Evolutionary conservation across 1,140 invertebrate genomes (phyloP).

Genomic region (Scaptomyza montana): DNA sequence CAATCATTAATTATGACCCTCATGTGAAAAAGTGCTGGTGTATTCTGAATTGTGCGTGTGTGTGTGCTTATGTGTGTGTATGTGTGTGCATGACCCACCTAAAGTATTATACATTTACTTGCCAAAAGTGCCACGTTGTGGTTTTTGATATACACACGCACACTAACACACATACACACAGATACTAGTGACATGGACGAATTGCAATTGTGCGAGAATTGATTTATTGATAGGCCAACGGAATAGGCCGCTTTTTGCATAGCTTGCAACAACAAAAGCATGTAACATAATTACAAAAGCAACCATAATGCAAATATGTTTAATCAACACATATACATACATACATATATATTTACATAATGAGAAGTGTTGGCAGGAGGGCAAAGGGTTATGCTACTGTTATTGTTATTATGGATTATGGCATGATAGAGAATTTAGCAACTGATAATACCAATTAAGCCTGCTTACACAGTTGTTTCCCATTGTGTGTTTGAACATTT

Average conservation of each 20-base stretch:
- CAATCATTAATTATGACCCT: slow-evolving; percentile 71
- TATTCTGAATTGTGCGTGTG: not conserved
- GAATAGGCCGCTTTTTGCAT: slow-evolving; percentile 23
- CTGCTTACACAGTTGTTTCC: not conserved
- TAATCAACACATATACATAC: not conserved
- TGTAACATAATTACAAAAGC: slow-evolving; percentile 21
- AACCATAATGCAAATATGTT: not conserved
- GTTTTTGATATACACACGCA: slow-evolving; percentile 43
- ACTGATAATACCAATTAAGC: not conserved
- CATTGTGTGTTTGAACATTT: slow-evolving; percentile 6
- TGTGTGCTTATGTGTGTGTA: slow-evolving; percentile 29
- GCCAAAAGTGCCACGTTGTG: slow-evolving; percentile 78
- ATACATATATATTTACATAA: not conserved
- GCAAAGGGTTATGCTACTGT: too few species aligned
- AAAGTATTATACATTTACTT: slow-evolving; percentile 71
- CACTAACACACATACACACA: slow-evolving; percentile 14
- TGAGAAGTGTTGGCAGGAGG: too few species aligned
- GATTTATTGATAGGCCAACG: slow-evolving; percentile 68
- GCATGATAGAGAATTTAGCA: not conserved
- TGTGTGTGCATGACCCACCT: slow-evolving; percentile 27
- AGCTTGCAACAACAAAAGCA: slow-evolving; percentile 16
- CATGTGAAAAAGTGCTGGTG: not conserved
- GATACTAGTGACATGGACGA: not conserved
- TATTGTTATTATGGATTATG: too few species aligned
- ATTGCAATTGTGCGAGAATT: slow-evolving; percentile 70